phyloP scores from a whole-genome alignment of 2,888 invertebrate species.

The Thera britannica region DNA sequence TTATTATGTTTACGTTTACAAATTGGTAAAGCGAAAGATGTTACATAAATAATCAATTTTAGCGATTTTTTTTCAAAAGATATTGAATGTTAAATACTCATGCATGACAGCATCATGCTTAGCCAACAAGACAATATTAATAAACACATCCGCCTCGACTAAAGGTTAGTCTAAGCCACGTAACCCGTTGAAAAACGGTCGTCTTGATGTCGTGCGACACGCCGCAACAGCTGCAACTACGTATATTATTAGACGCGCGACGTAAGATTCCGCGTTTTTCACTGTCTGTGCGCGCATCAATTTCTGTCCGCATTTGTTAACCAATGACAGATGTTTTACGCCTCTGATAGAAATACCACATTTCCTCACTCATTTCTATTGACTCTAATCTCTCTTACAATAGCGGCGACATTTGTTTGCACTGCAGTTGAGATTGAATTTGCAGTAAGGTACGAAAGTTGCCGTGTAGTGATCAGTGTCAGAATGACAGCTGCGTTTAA shows the following conservation, averaged over 20 bases:
- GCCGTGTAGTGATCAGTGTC: slow-evolving; percentile 69
- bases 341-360: slow-evolving; percentile 51
- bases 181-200: slow-evolving; percentile 53
- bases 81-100: background rate
- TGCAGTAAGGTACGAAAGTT: slow-evolving; percentile 54
- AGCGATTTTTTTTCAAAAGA: background rate
- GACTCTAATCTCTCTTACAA: slow-evolving; percentile 1
- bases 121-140: slow-evolving; percentile 39
- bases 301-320: slow-evolving; percentile 81
- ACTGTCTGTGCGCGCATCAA: slow-evolving; percentile 81
- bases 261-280: slow-evolving; percentile 82
- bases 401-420: slow-evolving; percentile 48
- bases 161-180: slow-evolving; percentile 52
- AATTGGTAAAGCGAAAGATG: too few relatives aligned
- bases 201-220: slow-evolving; percentile 65
- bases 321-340: slow-evolving; percentile 82
- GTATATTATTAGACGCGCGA: slow-evolving; percentile 67
- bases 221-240: slow-evolving; percentile 74
- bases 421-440: slow-evolving; percentile 29
- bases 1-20: too few relatives aligned
- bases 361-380: slow-evolving; percentile 14
- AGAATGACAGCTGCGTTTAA: slow-evolving; percentile 74
- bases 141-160: slow-evolving; percentile 41
- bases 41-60: background rate
- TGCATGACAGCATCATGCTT: slow-evolving; percentile 24